Evolutionary conservation across 2,888 invertebrate genomes (phyloP).

Genomic region (Micropterix aruncella): DNA sequence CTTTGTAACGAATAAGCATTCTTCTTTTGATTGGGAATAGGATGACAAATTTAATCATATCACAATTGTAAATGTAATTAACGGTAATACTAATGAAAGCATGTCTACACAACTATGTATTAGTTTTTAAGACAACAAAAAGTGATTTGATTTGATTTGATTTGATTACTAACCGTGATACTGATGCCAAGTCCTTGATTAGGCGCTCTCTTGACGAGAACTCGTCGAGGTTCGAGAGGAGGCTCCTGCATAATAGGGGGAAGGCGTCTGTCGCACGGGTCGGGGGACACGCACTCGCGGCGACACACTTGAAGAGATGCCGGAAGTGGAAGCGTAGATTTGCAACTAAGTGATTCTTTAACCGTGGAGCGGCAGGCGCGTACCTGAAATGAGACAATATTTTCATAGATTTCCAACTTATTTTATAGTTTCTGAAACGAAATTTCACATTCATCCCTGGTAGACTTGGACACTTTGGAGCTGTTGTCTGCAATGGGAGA

Average conservation of each 20-base stretch:
- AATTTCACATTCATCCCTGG: too few species aligned
- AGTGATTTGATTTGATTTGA: too few species aligned
- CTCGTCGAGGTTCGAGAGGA: conserved; percentile 38
- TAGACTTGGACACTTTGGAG: too few species aligned
- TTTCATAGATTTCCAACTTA: too few species aligned
- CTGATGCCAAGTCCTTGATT: conserved; percentile 75
- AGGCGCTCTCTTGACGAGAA: conserved; percentile 54
- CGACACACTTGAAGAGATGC: not conserved
- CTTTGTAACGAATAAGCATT: too few species aligned
- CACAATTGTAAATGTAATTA: too few species aligned
- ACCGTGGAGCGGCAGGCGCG: conserved; percentile 43
- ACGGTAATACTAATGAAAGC: too few species aligned
- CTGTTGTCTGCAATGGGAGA: too few species aligned
- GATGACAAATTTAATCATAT: too few species aligned
- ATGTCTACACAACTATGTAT: too few species aligned
- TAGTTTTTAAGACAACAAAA: too few species aligned
- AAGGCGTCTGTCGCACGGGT: conserved; percentile 8
- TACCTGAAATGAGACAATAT: conserved; percentile 21
- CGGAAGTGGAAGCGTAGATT: conserved; percentile 1
- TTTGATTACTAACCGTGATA: conserved; percentile 59
- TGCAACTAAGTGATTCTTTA: conserved; percentile 13
- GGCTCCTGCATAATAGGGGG: conserved; percentile 18
- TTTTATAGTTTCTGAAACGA: not conserved
- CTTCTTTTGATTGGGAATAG: too few species aligned
- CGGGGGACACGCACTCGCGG: conserved; percentile 16